Evolutionary conservation across 2,797 vertebrate species (phyloP), one percentile per base, ranked within the genome.

Genomic region (Podarcis siculus): DNA sequence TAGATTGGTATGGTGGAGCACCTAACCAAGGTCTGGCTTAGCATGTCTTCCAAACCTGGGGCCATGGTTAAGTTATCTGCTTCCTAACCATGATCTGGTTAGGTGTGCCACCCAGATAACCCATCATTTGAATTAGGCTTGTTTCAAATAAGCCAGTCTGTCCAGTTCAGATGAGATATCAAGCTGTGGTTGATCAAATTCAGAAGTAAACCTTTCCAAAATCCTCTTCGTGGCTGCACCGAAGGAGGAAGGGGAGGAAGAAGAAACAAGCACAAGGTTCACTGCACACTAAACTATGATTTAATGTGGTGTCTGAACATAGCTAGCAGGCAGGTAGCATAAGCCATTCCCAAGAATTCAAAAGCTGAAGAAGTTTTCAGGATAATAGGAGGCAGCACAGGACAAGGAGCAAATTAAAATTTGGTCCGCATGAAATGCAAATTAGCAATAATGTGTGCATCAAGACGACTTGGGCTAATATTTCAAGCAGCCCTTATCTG

Each of bases 401-500:
- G 32, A 81, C 69, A 89, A 32, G 45, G 49, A 83, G 93, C 12
- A 86, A 81, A 91, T 92, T 69, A 77, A 69, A 90, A 83, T 1
- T 0, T 0, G 1, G 91, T 93, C 94, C 90, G 69, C 90, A 95
- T 91, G 30, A 85, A 93, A 83, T 2, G 82, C 37, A 73, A 73
- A 85, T 32, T 82, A 93, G 91, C 86, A 67, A 58, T 58, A 27
- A 17, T 9, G 90, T 91, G 88, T 89, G 73, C 89, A 94, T 25
- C n/a, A 19, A 86, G 93, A 94, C 82, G 90, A 76, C 5, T 90
- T 81, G 89, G 88, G 91, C 90, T 82, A 88, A 85, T 91, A 58
- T 93, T 94, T 81, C 93, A 94, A 93, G 91, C 90, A 87, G 32
- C 66, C 88, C 89, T 92, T 93, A 92, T 27, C 90, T 91, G 92